Percentiles rank a stretch among this genome's conserved stretches.
These are phyloP conservation scores for Deilephila elpenor DNA, from an alignment of 2,888 invertebrate species.

Conservation along the genomic window DNA sequence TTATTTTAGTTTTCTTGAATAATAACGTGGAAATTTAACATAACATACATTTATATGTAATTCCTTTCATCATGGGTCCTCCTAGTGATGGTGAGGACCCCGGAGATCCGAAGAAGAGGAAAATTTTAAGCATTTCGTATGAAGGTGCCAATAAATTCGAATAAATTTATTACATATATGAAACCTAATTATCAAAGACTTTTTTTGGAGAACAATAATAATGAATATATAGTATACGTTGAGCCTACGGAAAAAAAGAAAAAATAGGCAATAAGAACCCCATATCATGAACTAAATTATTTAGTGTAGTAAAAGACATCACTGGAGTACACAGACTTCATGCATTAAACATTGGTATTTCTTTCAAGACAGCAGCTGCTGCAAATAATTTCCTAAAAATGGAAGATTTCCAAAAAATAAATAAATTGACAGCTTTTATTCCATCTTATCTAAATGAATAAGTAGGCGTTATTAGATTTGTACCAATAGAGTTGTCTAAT, in stretches of 20 bases:
- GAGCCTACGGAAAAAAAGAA: too few relatives aligned
- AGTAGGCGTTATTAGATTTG: not conserved
- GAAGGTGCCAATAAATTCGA: not conserved
- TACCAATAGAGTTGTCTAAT: not conserved
- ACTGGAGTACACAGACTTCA: too few relatives aligned
- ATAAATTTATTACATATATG: not conserved
- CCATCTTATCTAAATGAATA: not conserved
- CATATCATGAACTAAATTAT: too few relatives aligned
- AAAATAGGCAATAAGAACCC: too few relatives aligned
- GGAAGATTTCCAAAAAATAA: not conserved
- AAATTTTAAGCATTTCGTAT: not conserved
- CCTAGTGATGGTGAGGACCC: constrained; percentile 3
- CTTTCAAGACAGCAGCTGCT: too few relatives aligned
- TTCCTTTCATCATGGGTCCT: not conserved
- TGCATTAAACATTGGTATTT: too few relatives aligned
- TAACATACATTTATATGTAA: not conserved
- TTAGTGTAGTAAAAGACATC: too few relatives aligned
- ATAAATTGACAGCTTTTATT: not conserved
- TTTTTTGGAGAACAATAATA: too few relatives aligned
- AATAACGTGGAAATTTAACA: not conserved
- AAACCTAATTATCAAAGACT: not conserved
- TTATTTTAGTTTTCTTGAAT: too few relatives aligned
- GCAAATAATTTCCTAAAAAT: too few relatives aligned
- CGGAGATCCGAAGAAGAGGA: not conserved
- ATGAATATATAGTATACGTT: too few relatives aligned